Evolutionary conservation across 2,797 vertebrate species (phyloP), one percentile per base, ranked within the genome.

Genomic region (Argyrosomus regius): DNA sequence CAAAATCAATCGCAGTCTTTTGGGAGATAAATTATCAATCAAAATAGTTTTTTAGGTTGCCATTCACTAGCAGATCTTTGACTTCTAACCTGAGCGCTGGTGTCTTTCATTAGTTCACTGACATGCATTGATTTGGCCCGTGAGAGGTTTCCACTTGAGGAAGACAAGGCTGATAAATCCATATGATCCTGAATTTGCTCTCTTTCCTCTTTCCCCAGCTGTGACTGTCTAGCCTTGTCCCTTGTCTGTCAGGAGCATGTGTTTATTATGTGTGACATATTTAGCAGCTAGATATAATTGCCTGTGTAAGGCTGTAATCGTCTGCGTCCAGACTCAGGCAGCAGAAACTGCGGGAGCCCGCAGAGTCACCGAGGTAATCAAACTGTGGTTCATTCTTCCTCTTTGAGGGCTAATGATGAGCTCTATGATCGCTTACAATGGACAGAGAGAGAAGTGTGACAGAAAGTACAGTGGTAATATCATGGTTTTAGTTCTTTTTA

Each of bases 241-340:
- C 81, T 75, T 22, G 82, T 92, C 90, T 92, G 86, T 92, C 85
- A 92, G 83, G 85, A 90, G 81, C 85, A 85, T 87, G 82, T 92
- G 86, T 94, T 94, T 93, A 92, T 94, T 91, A 87, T 82, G 79
- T 92, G 88, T 91, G 91, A 93, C 93, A 92, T 94, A 93, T 94
- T 93, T 93, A 93, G 91, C 92, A 84, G 88, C 88, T 88, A 90
- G 86, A 94, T 93, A 89, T 94, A 93, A 94, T 94, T 92, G 90
- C 88, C 81, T 81, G 78, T 78, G 86, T 69, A 77, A 89, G 86
- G 82, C 91, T 90, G 87, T 93, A 93, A 93, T 92, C 74, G 85
- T 75, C 88, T 87, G 81, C 78, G 60, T 92, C 91, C 90, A 90
- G 35, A 87, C 90, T 89, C 87, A 88, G 91, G 92, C 91, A 86